A percentile compares a stretch with the other conserved stretches of the same genome.
phyloP scores from a whole-genome alignment of 2,797 vertebrate species.

The Syngnathus rostellatus region DNA sequence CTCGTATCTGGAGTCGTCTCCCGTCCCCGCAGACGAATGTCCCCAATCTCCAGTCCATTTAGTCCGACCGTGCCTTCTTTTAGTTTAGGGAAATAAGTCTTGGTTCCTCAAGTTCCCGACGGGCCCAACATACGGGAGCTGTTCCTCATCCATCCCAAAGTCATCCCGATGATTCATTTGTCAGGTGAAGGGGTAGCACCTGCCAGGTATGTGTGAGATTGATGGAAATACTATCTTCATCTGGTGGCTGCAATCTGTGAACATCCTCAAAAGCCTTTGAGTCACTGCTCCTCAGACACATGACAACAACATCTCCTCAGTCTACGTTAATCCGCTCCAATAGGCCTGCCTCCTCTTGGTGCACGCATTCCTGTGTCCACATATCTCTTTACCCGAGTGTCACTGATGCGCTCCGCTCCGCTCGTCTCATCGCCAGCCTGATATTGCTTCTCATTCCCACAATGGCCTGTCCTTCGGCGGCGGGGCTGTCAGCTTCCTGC shows the following conservation, averaged over 20 bases:
- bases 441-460: conserved; percentile 36
- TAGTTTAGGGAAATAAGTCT: conserved; percentile 59
- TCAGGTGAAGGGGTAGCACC: conserved; percentile 48
- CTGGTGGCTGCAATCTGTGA: not conserved
- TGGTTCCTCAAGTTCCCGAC: conserved; percentile 50
- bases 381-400: conserved; percentile 8
- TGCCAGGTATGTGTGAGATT: conserved; percentile 32
- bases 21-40: conserved; percentile 41
- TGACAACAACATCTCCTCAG: not conserved
- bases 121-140: conserved; percentile 52
- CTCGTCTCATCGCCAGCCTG: conserved; percentile 16
- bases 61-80: conserved; percentile 34
- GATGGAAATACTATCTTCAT: conserved; percentile 27
- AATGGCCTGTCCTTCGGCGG: conserved; percentile 25
- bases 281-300: not conserved
- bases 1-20: conserved; percentile 6
- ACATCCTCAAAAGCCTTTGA: not conserved
- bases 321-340: not conserved
- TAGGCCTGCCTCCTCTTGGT: not conserved
- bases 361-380: not conserved
- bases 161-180: conserved; percentile 58
- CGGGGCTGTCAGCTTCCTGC: conserved; percentile 34
- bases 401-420: conserved; percentile 15
- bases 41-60: conserved; percentile 51
- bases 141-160: conserved; percentile 49